These are phyloP conservation scores for Leontocebus nigricollis DNA, from an alignment of 2,797 vertebrate genomes.

Conservation along the genomic window DNA sequence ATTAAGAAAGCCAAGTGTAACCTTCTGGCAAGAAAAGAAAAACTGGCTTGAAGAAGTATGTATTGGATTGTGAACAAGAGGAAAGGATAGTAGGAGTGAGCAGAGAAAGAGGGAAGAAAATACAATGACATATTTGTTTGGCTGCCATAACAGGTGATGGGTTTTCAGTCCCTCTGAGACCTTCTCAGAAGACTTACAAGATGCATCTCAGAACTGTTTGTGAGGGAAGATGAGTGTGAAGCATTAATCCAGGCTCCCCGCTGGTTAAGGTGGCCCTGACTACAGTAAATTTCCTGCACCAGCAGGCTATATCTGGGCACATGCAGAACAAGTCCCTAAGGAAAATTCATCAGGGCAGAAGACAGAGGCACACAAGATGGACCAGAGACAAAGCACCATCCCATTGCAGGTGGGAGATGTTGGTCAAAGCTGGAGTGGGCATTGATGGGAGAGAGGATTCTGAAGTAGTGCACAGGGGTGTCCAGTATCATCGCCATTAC, in stretches of 20 bases:
- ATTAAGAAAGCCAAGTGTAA: background rate
- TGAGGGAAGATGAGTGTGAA: background rate
- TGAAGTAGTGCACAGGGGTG: fast-evolving
- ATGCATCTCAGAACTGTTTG: background rate
- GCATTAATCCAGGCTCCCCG: background rate
- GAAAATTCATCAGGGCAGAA: background rate
- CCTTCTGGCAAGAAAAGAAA: too few relatives aligned
- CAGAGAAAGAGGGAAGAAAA: background rate
- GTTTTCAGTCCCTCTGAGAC: background rate
- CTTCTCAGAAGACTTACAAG: background rate
- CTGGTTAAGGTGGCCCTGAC: background rate
- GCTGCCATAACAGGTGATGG: background rate
- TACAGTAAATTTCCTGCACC: background rate
- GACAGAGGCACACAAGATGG: fast-evolving
- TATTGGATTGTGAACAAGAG: background rate
- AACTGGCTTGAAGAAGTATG: background rate
- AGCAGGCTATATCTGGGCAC: background rate
- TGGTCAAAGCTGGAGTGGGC: background rate
- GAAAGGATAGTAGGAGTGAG: background rate
- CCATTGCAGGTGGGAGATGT: background rate
- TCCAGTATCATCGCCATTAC: fast-evolving
- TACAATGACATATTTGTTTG: background rate
- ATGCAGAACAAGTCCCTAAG: background rate
- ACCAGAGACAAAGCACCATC: background rate
- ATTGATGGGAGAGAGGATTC: background rate